Conservation (phyloP, 2,888 invertebrate genomes). For the Nomada goodeniana region DNA sequence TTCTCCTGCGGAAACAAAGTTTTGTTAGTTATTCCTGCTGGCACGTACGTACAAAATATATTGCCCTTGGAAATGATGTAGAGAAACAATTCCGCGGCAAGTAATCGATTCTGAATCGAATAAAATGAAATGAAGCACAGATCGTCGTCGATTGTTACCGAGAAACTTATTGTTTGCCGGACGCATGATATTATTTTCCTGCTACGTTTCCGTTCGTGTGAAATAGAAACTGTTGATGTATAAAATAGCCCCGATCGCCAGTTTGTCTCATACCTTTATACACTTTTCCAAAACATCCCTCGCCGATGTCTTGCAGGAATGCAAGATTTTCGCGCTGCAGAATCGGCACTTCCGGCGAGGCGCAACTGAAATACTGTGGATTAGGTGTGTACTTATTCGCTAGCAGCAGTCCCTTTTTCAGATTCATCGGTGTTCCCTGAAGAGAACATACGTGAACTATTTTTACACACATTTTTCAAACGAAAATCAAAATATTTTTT, state of each 20-base stretch:
- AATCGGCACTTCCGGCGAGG: constrained; percentile 86
- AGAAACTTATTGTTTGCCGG: too few species aligned
- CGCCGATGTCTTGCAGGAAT: constrained; percentile 92
- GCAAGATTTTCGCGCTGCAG: constrained; percentile 88
- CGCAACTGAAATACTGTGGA: constrained; percentile 89
- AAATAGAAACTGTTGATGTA: too few species aligned
- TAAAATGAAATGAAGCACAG: too few species aligned
- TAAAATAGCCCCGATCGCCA: neutral
- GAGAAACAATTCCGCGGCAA: neutral
- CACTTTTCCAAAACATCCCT: constrained; percentile 95
- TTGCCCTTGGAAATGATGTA: neutral
- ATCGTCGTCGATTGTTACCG: too few species aligned
- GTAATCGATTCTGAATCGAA: too few species aligned
- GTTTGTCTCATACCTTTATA: constrained; percentile 89
- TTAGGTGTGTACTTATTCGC: constrained; percentile 91
- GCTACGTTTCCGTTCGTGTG: too few species aligned
- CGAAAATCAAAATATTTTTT: neutral
- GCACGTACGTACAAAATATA: too few species aligned
- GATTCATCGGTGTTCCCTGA: constrained; percentile 87
- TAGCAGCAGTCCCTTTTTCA: constrained; percentile 87
- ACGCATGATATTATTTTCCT: too few species aligned
- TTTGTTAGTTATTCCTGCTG: neutral
- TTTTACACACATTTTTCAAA: neutral
- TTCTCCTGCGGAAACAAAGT: constrained; percentile 83
- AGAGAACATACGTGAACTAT: constrained; percentile 60